Base-by-base conservation (phyloP, 1,140 invertebrate species). In the Penaeus japonicus region DNA sequence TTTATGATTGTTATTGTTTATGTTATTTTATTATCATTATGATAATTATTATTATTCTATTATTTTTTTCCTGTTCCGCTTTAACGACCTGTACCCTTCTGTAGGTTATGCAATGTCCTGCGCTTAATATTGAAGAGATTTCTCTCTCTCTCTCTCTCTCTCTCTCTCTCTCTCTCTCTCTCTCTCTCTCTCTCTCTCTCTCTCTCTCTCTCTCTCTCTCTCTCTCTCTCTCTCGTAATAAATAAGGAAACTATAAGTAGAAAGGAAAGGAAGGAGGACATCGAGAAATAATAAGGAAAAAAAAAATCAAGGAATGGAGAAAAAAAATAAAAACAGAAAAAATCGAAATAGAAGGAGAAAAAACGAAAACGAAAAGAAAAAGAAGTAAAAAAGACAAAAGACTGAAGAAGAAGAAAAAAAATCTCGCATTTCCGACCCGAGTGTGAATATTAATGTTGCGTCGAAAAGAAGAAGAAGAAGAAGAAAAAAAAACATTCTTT, bases 141-240 rank as follows among this genome's bases (percentile, higher is more conserved):
- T 24, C 73, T 24, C n/a, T 62, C 24, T 30, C 53, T 32, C 32
- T 27, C 79, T 32, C 39, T 54, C 79, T 53, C 83, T 47, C 39
- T 47, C 2, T 2, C 2, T 47, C 39, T 73, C 24, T 17, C 24
- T 73, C 24, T 30, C 32, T 70, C 65, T 30, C 22, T 18, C 24
- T 24, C 24, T 22, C 65, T 70, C 24, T 30, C 20, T 70, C 65
- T 70, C 65, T 70, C 35, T 39, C 35, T 39, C 65, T 70, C 65
- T 70, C 65, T 65, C 65, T 70, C 65, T 70, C 65, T 70, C 65
- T 70, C 65, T 70, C 65, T 70, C 65, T 70, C 65, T 70, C 65
- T 70, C 65, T 70, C 65, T 70, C 65, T 70, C 22, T 70, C 62
- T 70, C 22, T 70, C 1, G 24, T 73, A 24, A 73, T 20, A 12